Base-by-base conservation (phyloP, 2,797 vertebrate genomes). In the Chanos chanos region DNA sequence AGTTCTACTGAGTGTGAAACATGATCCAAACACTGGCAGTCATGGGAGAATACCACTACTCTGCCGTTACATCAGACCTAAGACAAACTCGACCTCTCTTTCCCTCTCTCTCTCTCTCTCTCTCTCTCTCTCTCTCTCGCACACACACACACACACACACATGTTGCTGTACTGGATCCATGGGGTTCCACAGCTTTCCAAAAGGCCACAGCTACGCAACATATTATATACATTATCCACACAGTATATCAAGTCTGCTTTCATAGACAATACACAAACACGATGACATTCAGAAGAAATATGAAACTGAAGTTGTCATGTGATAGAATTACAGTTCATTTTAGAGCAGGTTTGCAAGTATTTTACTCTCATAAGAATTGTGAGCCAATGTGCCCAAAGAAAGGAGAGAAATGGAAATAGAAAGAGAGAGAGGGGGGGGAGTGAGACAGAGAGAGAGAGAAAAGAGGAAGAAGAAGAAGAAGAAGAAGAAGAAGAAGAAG, bases 11-110 rank as follows among this genome's bases (percentile, higher is more conserved):
- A 63, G 66, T 82, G 77, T 82, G 86, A 85, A 87, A 86, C 78
- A 75, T 75, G 81, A 86, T 78, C 83, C 77, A 74, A 74, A 83
- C 80, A 78, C 75, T 85, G 83, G 80, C 81, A 82, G 83, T 85
- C 77, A 55, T 74, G 73, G 79, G 79, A 81, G 78, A 72, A 81
- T 78, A 83, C 77, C 81, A 85, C 86, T 81, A 82, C 80, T 77
- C 73, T 74, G 12, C 75, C 44, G 68, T 77, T 81, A 80, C 83
- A 78, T 64, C 57, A 57, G 65, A 79, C 80, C 76, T 81, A 83
- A 83, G 81, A 86, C 78, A 81, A 83, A 83, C 74, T 80, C 64
- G 25, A 31, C 16, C 22, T 22, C 18, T 21, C 18, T 22, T 18
- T 19, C 37, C 30, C 56, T 37, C 60, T 4, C 56, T 43, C 51